Percentiles rank a stretch among this genome's conserved stretches.
Conservation (phyloP, 2,113 vertebrate genomes). For the Psilopogon haemacephalus region DNA sequence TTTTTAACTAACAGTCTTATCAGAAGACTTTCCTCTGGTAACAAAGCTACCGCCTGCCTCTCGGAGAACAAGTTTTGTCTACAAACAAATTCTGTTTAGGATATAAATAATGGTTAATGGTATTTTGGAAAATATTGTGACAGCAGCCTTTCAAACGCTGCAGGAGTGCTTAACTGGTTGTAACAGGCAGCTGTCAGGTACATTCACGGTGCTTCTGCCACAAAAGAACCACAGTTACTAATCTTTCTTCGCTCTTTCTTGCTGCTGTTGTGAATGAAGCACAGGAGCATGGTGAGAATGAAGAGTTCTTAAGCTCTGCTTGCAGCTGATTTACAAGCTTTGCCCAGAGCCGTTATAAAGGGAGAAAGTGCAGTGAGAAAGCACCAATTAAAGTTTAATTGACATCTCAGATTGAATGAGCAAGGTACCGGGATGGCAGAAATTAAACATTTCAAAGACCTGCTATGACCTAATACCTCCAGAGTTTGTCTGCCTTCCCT, state of each 20-base stretch:
- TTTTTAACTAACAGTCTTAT: background rate
- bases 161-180: background rate
- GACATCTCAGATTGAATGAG: background rate
- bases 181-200: constrained; percentile 63
- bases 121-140: constrained; percentile 59
- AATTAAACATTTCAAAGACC: background rate
- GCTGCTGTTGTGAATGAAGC: background rate
- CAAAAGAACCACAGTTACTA: constrained; percentile 21
- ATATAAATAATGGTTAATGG: constrained; percentile 40
- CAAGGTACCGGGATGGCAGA: background rate
- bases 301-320: constrained; percentile 25
- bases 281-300: background rate
- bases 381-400: constrained; percentile 7
- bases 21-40: background rate
- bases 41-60: background rate
- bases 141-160: constrained; percentile 22
- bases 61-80: background rate
- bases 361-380: background rate
- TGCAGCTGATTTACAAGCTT: background rate
- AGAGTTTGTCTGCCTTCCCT: background rate
- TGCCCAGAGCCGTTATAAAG: background rate
- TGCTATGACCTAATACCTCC: background rate
- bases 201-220: constrained; percentile 16
- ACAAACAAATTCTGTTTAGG: constrained; percentile 47
- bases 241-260: constrained; percentile 28